These are phyloP conservation scores for Anisognathus igniventris DNA, from an alignment of 2,797 vertebrate genomes.

Conservation along the genomic window DNA sequence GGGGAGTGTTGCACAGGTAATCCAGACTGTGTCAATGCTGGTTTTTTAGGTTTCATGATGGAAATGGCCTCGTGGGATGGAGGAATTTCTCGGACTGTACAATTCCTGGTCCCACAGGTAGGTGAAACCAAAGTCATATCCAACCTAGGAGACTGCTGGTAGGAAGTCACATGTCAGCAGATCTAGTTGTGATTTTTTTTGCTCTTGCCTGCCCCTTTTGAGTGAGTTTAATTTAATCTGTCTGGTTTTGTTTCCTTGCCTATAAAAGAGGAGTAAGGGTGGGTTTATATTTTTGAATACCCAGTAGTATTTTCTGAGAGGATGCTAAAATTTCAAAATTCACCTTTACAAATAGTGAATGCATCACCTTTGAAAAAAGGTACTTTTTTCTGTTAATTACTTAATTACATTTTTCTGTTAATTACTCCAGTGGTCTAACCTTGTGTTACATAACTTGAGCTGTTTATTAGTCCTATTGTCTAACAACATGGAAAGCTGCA, in stretches of 20 bases:
- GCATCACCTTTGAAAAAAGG: neutral
- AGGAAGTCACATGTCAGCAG: neutral
- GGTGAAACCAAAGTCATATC: neutral
- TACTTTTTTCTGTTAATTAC: neutral
- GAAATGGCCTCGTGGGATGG: constrained; percentile 99
- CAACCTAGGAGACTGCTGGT: neutral
- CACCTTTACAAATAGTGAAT: neutral
- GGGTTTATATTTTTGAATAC: neutral
- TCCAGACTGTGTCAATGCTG: neutral
- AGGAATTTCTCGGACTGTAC: constrained; percentile 97
- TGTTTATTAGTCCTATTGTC: neutral
- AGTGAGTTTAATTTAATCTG: neutral
- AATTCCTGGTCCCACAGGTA: constrained; percentile 96
- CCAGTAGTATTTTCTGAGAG: neutral
- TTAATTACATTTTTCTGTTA: neutral
- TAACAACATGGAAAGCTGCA: neutral
- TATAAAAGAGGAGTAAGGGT: neutral
- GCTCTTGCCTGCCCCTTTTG: neutral
- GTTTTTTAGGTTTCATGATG: constrained; percentile 93
- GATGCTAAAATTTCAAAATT: neutral
- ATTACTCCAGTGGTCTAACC: neutral
- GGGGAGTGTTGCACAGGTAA: neutral
- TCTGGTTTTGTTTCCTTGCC: neutral
- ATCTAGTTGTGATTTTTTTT: neutral
- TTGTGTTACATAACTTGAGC: neutral